Percentiles rank a stretch among this genome's conserved stretches.
phyloP scores from a whole-genome alignment of 2,888 invertebrate species.

The Yponomeuta plumbellus region DNA sequence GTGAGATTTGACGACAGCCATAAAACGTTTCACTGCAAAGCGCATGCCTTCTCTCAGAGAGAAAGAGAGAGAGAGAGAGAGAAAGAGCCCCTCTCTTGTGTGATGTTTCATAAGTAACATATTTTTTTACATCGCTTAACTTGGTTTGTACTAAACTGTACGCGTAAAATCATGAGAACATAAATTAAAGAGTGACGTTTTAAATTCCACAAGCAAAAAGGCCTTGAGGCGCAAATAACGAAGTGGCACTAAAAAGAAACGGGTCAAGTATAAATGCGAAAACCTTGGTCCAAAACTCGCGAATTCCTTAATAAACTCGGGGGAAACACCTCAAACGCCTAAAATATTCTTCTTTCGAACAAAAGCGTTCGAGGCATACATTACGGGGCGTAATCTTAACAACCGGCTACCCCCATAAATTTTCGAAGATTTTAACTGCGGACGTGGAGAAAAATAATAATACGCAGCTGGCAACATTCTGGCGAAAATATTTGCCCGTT shows the following conservation, averaged over 20 bases:
- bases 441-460: background rate
- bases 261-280: background rate
- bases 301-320: background rate
- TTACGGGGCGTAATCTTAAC: background rate
- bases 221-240: background rate
- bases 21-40: too few species aligned
- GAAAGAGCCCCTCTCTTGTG: too few species aligned
- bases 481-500: background rate
- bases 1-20: too few species aligned
- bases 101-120: too few species aligned
- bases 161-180: background rate
- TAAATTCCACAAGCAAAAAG: background rate
- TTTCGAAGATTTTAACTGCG: background rate
- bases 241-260: background rate
- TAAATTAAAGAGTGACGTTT: background rate
- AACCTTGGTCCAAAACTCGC: background rate
- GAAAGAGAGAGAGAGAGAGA: too few species aligned
- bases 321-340: background rate
- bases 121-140: too few species aligned
- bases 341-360: background rate
- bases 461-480: slow-evolving; percentile 1
- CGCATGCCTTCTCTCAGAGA: too few species aligned
- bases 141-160: too few species aligned
- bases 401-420: background rate
- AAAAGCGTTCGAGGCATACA: background rate